phyloP scores from a whole-genome alignment of 2,888 invertebrate species.

The Nemurella pictetii region DNA sequence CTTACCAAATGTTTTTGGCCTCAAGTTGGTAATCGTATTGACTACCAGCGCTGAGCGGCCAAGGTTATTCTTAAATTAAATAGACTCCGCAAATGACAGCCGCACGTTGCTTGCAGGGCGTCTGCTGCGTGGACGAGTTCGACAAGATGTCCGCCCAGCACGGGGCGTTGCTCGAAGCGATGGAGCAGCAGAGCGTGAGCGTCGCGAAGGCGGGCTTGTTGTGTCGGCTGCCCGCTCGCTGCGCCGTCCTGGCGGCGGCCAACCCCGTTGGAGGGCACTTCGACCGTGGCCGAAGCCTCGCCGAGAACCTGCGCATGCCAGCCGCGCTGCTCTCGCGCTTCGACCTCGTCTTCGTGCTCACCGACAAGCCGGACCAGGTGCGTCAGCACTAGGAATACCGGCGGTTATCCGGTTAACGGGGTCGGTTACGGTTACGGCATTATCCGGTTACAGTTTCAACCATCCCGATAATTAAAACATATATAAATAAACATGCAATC shows the following conservation, averaged over 20 bases:
- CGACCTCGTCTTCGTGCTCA: constrained; percentile 87
- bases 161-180: constrained; percentile 84
- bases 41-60: too few species aligned
- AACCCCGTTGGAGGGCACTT: constrained; percentile 91
- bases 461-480: too few species aligned
- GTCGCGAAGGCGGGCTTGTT: constrained; percentile 85
- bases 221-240: constrained; percentile 79
- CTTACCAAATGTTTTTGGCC: too few species aligned
- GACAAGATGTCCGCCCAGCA: constrained; percentile 86
- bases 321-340: constrained; percentile 87
- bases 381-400: too few species aligned
- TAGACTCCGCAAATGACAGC: too few species aligned
- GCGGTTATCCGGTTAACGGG: too few species aligned
- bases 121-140: constrained; percentile 94
- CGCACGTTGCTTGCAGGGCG: too few species aligned
- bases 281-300: constrained; percentile 81
- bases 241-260: constrained; percentile 88
- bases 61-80: too few species aligned
- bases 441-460: too few species aligned
- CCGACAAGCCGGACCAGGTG: constrained; percentile 85
- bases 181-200: constrained; percentile 92
- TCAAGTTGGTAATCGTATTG: too few species aligned
- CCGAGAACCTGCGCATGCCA: constrained; percentile 86
- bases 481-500: too few species aligned
- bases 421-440: too few species aligned